These are phyloP conservation scores for Amblyjoppa fuscipennis DNA, from an alignment of 2,888 invertebrate species.

Conservation along the genomic window DNA sequence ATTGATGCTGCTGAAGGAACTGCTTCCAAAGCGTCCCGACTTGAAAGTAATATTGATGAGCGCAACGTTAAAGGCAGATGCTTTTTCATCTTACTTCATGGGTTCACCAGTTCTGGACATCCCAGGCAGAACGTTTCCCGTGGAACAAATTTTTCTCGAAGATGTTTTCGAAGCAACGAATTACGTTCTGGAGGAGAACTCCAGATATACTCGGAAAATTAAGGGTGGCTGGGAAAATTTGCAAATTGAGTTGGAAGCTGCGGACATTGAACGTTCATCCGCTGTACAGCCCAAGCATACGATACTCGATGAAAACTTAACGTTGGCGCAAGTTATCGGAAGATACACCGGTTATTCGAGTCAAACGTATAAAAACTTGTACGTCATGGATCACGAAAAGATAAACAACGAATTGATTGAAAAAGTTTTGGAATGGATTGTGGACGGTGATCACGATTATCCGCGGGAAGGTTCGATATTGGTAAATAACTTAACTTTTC, in stretches of 20 bases:
- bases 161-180: constrained; percentile 90
- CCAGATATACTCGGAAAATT: constrained; percentile 88
- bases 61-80: constrained; percentile 94
- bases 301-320: constrained; percentile 90
- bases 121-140: constrained; percentile 94
- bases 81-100: constrained; percentile 94
- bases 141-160: constrained; percentile 93
- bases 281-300: constrained; percentile 87
- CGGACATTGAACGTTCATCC: constrained; percentile 87
- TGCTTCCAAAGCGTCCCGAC: constrained; percentile 90
- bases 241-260: constrained; percentile 89
- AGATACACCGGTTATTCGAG: constrained; percentile 89
- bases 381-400: constrained; percentile 91
- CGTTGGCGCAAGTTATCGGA: constrained; percentile 89
- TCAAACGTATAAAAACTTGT: constrained; percentile 90
- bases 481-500: constrained; percentile 76
- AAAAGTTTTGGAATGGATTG: constrained; percentile 89
- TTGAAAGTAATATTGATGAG: constrained; percentile 96
- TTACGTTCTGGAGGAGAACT: constrained; percentile 88
- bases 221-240: constrained; percentile 87
- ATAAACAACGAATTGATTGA: constrained; percentile 93
- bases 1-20: constrained; percentile 92
- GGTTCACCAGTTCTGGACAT: constrained; percentile 92
- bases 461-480: constrained; percentile 91
- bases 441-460: constrained; percentile 89